phyloP scores from a whole-genome alignment of 2,797 vertebrate genomes.

The Podarcis siculus region DNA sequence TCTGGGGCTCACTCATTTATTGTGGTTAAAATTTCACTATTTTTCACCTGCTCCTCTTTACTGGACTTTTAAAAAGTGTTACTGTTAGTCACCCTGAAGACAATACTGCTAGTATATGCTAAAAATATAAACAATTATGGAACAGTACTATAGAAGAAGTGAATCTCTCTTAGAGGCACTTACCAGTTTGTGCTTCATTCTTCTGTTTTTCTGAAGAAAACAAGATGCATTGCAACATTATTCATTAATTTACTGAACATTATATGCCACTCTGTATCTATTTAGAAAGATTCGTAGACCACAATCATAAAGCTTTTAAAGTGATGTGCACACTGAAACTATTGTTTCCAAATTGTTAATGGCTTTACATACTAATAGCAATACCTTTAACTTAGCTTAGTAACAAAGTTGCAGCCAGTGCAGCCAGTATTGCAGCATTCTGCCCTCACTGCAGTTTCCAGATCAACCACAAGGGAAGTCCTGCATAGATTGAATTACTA shows the following conservation, averaged over 20 bases:
- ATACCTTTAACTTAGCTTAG: no score
- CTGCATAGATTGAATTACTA: no score
- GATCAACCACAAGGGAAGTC: no score
- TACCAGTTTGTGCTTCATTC: neutral
- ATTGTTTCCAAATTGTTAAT: no score
- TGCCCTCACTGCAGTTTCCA: no score
- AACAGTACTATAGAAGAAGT: neutral
- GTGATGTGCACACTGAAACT: no score
- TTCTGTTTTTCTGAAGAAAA: neutral
- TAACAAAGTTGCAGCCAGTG: no score
- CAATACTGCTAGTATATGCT: neutral
- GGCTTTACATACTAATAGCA: no score
- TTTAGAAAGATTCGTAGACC: neutral
- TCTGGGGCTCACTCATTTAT: neutral
- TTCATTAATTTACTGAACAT: neutral
- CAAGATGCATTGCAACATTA: neutral
- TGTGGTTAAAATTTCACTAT: neutral
- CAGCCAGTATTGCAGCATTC: no score
- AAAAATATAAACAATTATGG: neutral
- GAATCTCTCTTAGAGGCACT: neutral
- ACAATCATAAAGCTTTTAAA: neutral
- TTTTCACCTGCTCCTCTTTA: neutral
- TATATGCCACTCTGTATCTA: neutral
- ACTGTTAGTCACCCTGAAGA: neutral
- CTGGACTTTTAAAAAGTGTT: neutral